Conservation (phyloP, 2,888 invertebrate species). For the Girardia tigrina region DNA sequence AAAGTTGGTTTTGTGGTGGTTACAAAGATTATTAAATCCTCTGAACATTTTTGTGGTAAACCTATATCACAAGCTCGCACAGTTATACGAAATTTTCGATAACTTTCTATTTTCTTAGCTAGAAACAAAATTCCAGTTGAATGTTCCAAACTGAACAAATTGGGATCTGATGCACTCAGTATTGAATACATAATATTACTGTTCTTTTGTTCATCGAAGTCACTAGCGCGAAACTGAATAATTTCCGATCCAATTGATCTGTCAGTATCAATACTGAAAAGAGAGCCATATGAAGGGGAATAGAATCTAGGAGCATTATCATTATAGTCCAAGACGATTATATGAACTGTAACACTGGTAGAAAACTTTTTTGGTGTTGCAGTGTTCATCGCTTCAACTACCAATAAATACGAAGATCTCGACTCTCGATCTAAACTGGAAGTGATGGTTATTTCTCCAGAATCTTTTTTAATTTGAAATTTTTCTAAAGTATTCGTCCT, state of each 20-base stretch:
- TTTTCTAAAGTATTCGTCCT: not conserved
- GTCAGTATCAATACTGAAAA: not conserved
- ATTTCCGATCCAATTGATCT: not conserved
- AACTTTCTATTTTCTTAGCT: slow-evolving; percentile 5
- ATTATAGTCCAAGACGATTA: not conserved
- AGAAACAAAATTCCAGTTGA: not conserved
- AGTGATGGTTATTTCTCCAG: not conserved
- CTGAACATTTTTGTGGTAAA: not conserved
- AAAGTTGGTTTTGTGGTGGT: not conserved
- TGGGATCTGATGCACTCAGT: not conserved
- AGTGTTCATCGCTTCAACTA: not conserved
- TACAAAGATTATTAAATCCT: not conserved
- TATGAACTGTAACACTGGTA: not conserved
- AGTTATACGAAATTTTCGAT: not conserved
- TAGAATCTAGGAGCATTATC: slow-evolving; percentile 1
- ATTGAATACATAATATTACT: not conserved
- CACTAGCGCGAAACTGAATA: not conserved
- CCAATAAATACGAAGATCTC: not conserved
- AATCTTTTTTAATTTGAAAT: slow-evolving; percentile 3
- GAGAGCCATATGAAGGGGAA: not conserved
- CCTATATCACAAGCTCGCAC: not conserved
- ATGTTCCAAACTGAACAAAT: not conserved
- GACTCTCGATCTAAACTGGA: not conserved
- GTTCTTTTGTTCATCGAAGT: not conserved
- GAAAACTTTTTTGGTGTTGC: not conserved